Evolutionary conservation across 2,113 vertebrate species (phyloP), one percentile per base, ranked within the genome.

Genomic region (Bubo scandiacus): DNA sequence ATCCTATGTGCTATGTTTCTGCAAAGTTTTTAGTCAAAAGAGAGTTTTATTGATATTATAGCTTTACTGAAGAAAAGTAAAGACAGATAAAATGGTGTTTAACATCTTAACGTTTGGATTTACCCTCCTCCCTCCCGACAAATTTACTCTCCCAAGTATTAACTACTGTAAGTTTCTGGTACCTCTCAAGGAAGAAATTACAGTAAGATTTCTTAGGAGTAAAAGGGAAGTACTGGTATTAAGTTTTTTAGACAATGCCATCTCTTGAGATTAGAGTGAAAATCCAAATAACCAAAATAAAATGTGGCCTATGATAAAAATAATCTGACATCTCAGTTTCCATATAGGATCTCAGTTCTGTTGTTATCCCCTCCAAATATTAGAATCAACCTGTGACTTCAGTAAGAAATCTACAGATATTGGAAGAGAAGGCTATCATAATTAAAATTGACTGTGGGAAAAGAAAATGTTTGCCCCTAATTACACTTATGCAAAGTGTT

Each of bases 401-500:
- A 36, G 11, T 63, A 65, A 87, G 57, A 88, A 58, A 75, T 82
- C 74, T 84, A 65, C 0, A 0, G 58, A 61, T n/a, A n/a, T 2
- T 78, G 52, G 47, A 94, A 86, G 34, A 67, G 15, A 73, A 68
- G 34, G n/a, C 4, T 79, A 94, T 86, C 40, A 49, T 85, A 67
- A 94, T 67, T 89, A 92, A 87, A 91, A 85, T 1, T 86, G 58
- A 86, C 38, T 52, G 51, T 55, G 43, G 59, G 75, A 58, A 49
- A 67, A 90, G 25, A 83, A 84, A 71, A 77, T 7, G 6, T 22
- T 45, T 94, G 61, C 74, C 86, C 81, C 83, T 93, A 96, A 96
- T 89, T 81, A 96, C 32, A 91, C 77, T 85, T 80, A 91, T 65
- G 77, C 79, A 90, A 91, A 96, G 81, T 96, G 86, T 98, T 97